These are phyloP conservation scores for Apomyelois bistriatella DNA, from an alignment of 2,888 invertebrate genomes.

Conservation along the genomic window DNA sequence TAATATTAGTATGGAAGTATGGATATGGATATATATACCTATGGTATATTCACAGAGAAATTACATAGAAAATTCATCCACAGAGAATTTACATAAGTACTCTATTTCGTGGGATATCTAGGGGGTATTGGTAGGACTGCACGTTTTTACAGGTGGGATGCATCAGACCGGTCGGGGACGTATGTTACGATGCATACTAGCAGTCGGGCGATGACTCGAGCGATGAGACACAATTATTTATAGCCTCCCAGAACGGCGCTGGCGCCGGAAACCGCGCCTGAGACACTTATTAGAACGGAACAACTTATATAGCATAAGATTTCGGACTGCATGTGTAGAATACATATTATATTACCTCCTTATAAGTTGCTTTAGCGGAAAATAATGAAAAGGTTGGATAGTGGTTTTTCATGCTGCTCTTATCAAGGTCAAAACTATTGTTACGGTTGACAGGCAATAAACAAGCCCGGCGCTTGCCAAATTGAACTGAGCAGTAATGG, in stretches of 20 bases:
- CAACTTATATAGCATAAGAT: constrained; percentile 28
- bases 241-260: constrained; percentile 61
- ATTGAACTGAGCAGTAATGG: not conserved
- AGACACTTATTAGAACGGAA: constrained; percentile 59
- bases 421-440: constrained; percentile 6
- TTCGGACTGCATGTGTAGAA: not conserved
- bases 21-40: too few relatives aligned
- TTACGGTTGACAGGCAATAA: constrained; percentile 7
- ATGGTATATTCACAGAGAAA: too few relatives aligned
- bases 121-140: not conserved
- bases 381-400: not conserved
- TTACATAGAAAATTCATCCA: too few relatives aligned
- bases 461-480: not conserved
- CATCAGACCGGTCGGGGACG: constrained; percentile 56
- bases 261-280: constrained; percentile 71
- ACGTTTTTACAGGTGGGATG: constrained; percentile 54
- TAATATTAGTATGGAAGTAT: too few relatives aligned
- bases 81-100: too few relatives aligned
- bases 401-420: constrained; percentile 4
- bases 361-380: too few relatives aligned
- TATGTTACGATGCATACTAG: constrained; percentile 31
- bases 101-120: too few relatives aligned
- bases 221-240: constrained; percentile 76
- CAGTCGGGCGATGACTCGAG: constrained; percentile 71
- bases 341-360: too few relatives aligned